Evolutionary conservation across 2,888 invertebrate genomes (phyloP), one percentile per base, ranked within the genome.

Genomic region (Nomada fabriciana): DNA sequence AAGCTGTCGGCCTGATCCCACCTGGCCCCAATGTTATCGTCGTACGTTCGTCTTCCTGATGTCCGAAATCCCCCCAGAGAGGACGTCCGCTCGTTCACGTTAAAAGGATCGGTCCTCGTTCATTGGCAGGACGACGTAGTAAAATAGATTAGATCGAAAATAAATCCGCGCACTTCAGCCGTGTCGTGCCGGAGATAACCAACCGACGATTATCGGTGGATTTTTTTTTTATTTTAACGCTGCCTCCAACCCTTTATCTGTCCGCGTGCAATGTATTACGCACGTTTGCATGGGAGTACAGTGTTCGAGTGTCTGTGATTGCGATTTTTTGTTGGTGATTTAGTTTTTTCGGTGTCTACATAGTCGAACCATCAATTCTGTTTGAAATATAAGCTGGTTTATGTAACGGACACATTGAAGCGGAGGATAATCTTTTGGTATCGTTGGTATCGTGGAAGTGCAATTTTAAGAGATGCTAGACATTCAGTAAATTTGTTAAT

Each of bases 31-130:
- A 36, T 63, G 85, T 88, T 88, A 88, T 88, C 88, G 85, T 83
- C 82, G 81, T 83, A 80, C 88, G 88, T 88, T 88, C 88, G 86
- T 88, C 88, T 88, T 88, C 83, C 77, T 69, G 83, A 85, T 79
- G 74, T 86, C 77, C 79, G 71, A 81, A 86, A 88, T 77, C 82
- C 80, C 80, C 47, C 59, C 15, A 53, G 25, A 67, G 53, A 59
- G 53, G 52, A 55, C 63, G 70, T 43, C 71, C 67, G 64, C 69
- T 74, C 81, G 81, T 84, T 81, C 77, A 52, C 70, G 80, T 23
- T 71, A 79, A 84, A 83, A 76, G 79, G 84, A 78, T 77, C 80
- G 77, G 53, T 52, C n/a, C 61, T 25, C 83, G 85, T 85, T 83
- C 86, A 72, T 86, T 75, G 86, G 76, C 83, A 76, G 71, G 65